Base-by-base conservation (phyloP, 1,140 invertebrate genomes). In the Apis cerana region DNA sequence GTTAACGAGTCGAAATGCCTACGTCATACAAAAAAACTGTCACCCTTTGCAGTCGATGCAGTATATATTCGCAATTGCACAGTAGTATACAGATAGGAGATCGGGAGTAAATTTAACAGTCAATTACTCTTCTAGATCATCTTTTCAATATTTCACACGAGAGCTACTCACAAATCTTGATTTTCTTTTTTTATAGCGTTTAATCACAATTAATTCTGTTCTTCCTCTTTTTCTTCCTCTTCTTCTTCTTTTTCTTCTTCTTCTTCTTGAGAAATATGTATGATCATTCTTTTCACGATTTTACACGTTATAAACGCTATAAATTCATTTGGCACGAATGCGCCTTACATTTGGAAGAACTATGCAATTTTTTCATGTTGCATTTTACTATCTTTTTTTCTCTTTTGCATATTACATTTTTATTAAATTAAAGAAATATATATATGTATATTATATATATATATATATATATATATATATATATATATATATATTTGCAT, bases 11-110 rank as follows among this genome's bases (percentile, higher is more conserved):
- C 56, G 67, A 80, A 61, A 85, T 80, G 80, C 72, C 87, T 88
- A 88, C 74, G 71, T 85, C 67, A 72, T 85, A 85, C 83, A 83
- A 84, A 84, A 84, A 72, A 75, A 84, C 67, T 78, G 82, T 85
- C 82, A 86, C 68, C 77, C 77, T 80, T 82, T 79, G 71, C 80
- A 85, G 79, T 88, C 85, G 71, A 88, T 87, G 84, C 75, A 79
- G 75, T 88, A 87, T 88, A 87, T 78, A 87, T 88, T 88, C 74
- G 77, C 82, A 85, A 88, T 88, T 88, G 87, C 86, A 88, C 87
- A 87, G 83, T 88, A 88, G 81, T 85, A 78, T 88, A 88, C 84
- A 88, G 84, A 74, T 71, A 56, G 71, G 83, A 83, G 83, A 88
- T 83, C 86, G 79, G 76, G 71, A 83, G 83, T 80, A 85, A 80